phyloP scores from a whole-genome alignment of 2,888 invertebrate genomes.

The Mythimna impura region DNA sequence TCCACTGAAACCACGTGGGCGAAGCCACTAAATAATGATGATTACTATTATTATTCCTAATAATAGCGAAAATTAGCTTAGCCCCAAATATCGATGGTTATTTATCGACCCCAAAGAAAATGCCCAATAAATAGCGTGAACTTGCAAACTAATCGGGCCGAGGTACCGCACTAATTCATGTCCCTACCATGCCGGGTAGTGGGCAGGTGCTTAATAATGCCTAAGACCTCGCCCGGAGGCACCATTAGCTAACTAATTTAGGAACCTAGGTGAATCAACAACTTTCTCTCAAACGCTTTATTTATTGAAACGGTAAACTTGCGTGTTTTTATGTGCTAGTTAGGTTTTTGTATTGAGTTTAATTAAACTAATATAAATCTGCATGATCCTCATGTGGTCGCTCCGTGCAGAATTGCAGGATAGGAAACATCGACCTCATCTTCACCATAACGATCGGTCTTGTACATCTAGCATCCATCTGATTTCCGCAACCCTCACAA shows the following conservation, averaged over 20 bases:
- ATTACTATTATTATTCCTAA: background rate
- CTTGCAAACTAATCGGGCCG: slow-evolving; percentile 49
- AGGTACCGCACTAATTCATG: slow-evolving; percentile 53
- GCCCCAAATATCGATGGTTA: background rate
- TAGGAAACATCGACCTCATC: too few relatives aligned
- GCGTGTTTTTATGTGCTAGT: background rate
- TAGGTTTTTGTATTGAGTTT: background rate
- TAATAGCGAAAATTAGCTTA: background rate
- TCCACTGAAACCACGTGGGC: too few relatives aligned
- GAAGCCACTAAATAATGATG: too few relatives aligned
- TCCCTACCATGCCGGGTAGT: slow-evolving; percentile 30
- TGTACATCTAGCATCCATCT: too few relatives aligned
- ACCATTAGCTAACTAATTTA: slow-evolving; percentile 54
- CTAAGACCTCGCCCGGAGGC: slow-evolving; percentile 42
- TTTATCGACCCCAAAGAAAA: slow-evolving; percentile 31
- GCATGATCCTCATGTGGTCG: background rate
- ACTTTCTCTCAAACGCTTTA: slow-evolving; percentile 40
- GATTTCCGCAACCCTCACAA: too few relatives aligned
- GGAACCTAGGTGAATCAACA: slow-evolving; percentile 46
- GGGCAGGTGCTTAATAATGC: slow-evolving; percentile 51
- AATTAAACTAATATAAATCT: background rate
- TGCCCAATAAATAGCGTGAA: slow-evolving; percentile 48
- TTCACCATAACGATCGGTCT: too few relatives aligned
- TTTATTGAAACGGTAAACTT: slow-evolving; percentile 18
- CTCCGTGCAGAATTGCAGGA: too few relatives aligned